Conservation (phyloP, 2,888 invertebrate genomes). For the Agrochola lota region DNA sequence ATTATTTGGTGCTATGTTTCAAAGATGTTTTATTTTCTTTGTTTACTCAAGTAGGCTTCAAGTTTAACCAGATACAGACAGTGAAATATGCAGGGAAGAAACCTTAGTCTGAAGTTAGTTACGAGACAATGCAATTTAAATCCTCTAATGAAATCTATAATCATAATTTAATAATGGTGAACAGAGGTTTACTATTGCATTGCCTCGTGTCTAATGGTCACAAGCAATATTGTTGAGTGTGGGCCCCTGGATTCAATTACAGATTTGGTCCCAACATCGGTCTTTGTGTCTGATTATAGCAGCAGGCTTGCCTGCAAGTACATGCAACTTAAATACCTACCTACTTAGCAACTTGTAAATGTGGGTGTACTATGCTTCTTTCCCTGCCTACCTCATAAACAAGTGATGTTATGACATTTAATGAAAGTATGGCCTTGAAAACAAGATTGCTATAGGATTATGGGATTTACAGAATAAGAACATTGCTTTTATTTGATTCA, state of each 20-base stretch:
- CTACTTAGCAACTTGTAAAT: not conserved
- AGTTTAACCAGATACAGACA: not conserved
- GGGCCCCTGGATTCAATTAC: no score
- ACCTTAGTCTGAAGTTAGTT: no score
- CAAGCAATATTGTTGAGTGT: no score
- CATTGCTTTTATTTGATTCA: not conserved
- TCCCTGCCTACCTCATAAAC: not conserved
- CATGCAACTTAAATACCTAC: not conserved
- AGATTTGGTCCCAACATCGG: no score
- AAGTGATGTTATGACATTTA: not conserved
- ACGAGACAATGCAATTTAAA: no score
- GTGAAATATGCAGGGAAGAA: not conserved
- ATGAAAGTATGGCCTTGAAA: not conserved
- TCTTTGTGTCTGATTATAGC: no score
- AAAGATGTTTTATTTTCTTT: constrained; percentile 66
- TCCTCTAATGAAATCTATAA: no score
- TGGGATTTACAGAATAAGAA: not conserved
- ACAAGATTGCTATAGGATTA: not conserved
- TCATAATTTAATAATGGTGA: no score
- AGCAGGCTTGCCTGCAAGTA: no score
- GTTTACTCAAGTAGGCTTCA: not conserved
- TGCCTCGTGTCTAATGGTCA: no score
- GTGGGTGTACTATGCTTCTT: no score
- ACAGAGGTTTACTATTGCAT: no score
- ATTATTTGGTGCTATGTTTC: constrained; percentile 88